A percentile compares a stretch with the other conserved stretches of the same genome.
phyloP scores from a whole-genome alignment of 1,140 invertebrate genomes.

The Drosophila repletoides region DNA sequence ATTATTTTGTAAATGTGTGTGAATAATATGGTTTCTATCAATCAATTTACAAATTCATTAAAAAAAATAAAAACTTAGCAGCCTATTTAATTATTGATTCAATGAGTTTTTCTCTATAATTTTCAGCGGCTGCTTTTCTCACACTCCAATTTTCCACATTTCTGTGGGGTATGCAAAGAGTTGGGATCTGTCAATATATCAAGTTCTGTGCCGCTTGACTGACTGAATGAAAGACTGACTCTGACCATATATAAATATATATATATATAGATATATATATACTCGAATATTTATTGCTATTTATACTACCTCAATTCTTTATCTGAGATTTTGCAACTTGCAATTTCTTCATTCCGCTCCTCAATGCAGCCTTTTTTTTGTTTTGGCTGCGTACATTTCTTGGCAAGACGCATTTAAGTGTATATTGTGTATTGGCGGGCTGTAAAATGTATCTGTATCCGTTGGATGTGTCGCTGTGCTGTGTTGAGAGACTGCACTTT shows the following conservation, averaged over 20 bases:
- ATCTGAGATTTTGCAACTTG: conserved; percentile 68
- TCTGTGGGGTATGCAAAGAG: no score
- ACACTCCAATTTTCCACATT: no score
- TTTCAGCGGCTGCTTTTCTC: neutral
- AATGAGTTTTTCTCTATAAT: neutral
- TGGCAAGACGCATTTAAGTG: conserved; percentile 70
- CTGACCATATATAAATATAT: conserved; percentile 36
- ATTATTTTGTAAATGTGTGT: no score
- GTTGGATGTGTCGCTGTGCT: conserved; percentile 26
- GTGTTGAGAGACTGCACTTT: conserved; percentile 46
- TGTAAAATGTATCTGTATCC: conserved; percentile 56
- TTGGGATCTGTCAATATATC: conserved; percentile 57
- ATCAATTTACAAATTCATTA: no score
- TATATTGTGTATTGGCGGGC: conserved; percentile 25
- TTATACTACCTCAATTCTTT: conserved; percentile 72
- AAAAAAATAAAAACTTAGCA: no score
- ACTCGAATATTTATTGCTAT: conserved; percentile 62
- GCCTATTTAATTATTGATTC: neutral
- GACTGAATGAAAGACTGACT: conserved; percentile 16
- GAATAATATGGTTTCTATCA: no score
- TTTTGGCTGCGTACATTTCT: conserved; percentile 52
- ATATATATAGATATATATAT: no score
- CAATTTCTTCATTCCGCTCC: conserved; percentile 56
- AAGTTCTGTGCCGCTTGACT: conserved; percentile 1
- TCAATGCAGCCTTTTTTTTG: conserved; percentile 13